Evolutionary conservation across 2,888 invertebrate genomes (phyloP), one percentile per base, ranked within the genome.

Genomic region (Heterodera filipjevi): DNA sequence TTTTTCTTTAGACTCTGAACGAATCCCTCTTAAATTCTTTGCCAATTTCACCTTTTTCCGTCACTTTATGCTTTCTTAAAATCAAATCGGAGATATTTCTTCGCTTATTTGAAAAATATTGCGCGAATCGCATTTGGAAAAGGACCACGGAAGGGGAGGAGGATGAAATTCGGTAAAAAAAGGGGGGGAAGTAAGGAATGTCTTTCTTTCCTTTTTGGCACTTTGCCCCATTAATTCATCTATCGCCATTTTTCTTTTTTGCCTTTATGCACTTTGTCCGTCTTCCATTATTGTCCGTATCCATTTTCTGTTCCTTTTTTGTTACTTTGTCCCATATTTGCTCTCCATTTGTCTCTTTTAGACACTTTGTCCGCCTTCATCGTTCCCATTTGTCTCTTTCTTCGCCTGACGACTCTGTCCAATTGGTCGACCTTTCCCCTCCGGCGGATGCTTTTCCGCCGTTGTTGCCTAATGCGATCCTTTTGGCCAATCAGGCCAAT

Each of bases 401-500:
- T 32, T 10, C 49, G 22, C 35, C 33, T n/a, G 33, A 35, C 22
- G 35, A 73, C 27, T 35, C 2, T 39, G 14, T 73, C 35, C 59
- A 49, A 27, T 73, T 73, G 3, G 30, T 35, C 12, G 3, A 73
- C n/a, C 1, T 49, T 22, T 16, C n/a, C 3, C 64, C 46, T n/a
- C 59, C n/a, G n/a, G n/a, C 49, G n/a, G 39, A n/a, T 5, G 27
- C 3, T 27, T 14, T 14, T 49, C 39, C 35, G 46, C 59, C 46
- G 32, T 35, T 64, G 2, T 46, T 73, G 27, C 46, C 35, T 14
- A 49, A 59, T 12, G 22, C 64, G 2, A 73, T 73, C 22, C 64
- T 73, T n/a, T 49, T 73, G 49, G 59, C 73, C 33, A 73, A 73
- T 73, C 64, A 73, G n/a, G 33, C 73, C 44, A 73, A 59, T 27